phyloP scores from a whole-genome alignment of 2,113 vertebrate genomes.

The Turdus rufiventris region DNA sequence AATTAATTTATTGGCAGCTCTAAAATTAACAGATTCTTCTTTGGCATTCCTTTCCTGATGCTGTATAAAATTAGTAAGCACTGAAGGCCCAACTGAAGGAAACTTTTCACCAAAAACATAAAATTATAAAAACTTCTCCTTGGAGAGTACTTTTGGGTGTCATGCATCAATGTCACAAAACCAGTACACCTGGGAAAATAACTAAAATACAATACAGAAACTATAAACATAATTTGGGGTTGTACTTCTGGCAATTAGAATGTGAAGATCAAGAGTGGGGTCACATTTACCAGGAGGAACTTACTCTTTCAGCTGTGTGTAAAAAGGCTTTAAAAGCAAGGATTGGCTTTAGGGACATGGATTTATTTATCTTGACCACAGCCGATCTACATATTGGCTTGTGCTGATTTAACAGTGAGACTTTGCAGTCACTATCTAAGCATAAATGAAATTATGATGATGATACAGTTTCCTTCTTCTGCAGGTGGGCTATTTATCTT shows the following conservation, averaged over 20 bases:
- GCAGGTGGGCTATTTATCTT: neutral
- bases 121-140: neutral
- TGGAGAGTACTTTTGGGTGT: neutral
- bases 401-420: neutral
- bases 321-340: neutral
- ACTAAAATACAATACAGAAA: neutral
- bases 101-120: neutral
- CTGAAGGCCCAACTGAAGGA: neutral
- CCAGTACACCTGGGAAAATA: neutral
- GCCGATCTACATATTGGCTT: neutral
- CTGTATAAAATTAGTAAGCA: neutral
- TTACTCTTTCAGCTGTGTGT: neutral
- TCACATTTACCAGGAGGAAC: neutral
- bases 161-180: neutral
- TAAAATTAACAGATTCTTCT: neutral
- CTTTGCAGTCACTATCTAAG: neutral
- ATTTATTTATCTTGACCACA: neutral
- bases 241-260: neutral
- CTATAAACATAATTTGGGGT: neutral
- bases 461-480: neutral
- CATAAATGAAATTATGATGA: neutral
- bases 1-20: neutral
- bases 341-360: neutral
- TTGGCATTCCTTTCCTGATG: neutral
- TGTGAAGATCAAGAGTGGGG: neutral